Evolutionary conservation across 2,113 vertebrate genomes (phyloP), one percentile per base, ranked within the genome.

Genomic region (Nycticebus coucang): DNA sequence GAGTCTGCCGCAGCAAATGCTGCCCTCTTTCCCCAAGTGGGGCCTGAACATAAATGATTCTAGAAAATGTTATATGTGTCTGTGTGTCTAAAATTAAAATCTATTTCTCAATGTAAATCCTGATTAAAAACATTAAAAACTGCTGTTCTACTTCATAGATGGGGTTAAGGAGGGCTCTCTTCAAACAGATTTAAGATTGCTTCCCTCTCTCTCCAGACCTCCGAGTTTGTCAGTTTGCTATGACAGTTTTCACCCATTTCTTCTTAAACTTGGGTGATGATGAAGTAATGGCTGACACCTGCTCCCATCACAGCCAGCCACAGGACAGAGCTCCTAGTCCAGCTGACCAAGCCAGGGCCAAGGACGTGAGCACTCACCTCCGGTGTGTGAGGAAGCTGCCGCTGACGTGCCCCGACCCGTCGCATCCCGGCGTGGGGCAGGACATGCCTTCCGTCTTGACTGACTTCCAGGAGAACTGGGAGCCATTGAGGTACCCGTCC

Each of bases 391-490:
- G 99, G 98, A 99, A 99, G 98, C 99, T 99, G 97, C 99, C 99
- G 62, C 99, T 99, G 98, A 99, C 99, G 81, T 99, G 99, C 83
- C 99, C 99, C 3, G 99, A 99, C 82, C 99, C 99, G 75, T 99
- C 99, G 60, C 99, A 99, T 89, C 99, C 99, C 0, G 99, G 99
- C 0, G 99, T 99, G 88, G 99, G 99, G 97, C 99, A 99, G 57
- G 99, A 99, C 99, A 99, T 99, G 98, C 99, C 99, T 98, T 99
- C 99, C 7, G 99, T 99, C 98, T 99, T 99, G 96, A 99, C 99
- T 11, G 99, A 99, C 98, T 99, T 99, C 99, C 99, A 99, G 13
- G 99, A 99, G 98, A 99, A 99, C 98, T 99, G 99, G 84, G 99
- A 99, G 80, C 99, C 99, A 18, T 99, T 99, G 87, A 99, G 98